Evolutionary conservation across 2,888 invertebrate genomes (phyloP).

Genomic region (Strigamia transsilvanica): DNA sequence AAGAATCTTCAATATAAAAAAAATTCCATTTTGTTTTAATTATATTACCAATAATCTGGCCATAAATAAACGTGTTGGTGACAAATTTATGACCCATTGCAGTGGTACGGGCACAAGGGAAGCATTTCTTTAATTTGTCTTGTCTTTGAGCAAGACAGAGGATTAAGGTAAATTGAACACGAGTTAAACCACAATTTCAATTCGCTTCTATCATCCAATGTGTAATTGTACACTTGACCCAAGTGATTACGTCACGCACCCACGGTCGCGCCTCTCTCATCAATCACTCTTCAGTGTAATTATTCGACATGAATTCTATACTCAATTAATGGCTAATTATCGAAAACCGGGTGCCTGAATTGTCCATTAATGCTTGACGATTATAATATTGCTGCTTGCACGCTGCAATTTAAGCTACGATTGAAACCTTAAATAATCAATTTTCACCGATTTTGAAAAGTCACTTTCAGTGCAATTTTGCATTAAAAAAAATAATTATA

Average conservation of each 20-base stretch:
- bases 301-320: constrained; percentile 27
- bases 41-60: background rate
- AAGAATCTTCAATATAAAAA: background rate
- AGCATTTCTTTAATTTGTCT: background rate
- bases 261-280: constrained; percentile 3
- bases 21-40: background rate
- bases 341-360: background rate
- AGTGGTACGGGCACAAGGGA: too few species aligned
- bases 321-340: constrained; percentile 31
- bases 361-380: background rate
- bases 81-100: too few species aligned
- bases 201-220: background rate
- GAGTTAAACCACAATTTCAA: background rate
- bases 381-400: background rate
- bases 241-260: constrained; percentile 10
- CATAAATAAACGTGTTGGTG: background rate
- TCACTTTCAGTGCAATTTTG: background rate
- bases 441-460: background rate
- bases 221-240: constrained; percentile 41
- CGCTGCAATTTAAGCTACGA: background rate
- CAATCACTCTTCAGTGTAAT: constrained; percentile 31
- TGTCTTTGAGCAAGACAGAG: background rate
- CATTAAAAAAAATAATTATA: too few species aligned
- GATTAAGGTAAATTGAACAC: background rate
- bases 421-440: background rate